Conservation (phyloP, 2,888 invertebrate genomes). For the Fissipunctia ypsillon region DNA sequence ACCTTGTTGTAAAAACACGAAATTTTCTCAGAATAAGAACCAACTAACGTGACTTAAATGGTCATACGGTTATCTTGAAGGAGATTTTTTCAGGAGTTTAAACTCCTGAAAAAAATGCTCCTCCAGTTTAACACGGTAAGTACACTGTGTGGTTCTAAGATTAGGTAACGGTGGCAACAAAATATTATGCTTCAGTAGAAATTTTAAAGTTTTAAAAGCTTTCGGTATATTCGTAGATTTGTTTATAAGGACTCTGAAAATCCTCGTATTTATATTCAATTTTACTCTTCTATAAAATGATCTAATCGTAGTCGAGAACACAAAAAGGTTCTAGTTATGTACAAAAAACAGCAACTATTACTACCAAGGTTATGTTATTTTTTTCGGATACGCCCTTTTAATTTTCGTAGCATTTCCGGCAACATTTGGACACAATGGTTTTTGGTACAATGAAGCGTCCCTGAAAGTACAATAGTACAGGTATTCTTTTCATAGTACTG, state of each 20-base stretch:
- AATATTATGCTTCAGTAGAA: background rate
- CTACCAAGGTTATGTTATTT: background rate
- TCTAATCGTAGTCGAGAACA: background rate
- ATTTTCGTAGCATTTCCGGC: constrained; percentile 42
- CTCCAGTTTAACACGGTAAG: background rate
- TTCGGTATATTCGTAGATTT: background rate
- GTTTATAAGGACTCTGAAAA: background rate
- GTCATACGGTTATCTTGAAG: background rate
- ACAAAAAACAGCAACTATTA: background rate
- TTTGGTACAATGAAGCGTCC: constrained; percentile 47
- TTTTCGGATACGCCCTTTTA: constrained; percentile 28
- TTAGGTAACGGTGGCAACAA: background rate
- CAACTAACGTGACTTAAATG: background rate
- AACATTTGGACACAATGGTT: constrained; percentile 40
- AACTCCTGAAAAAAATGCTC: no score
- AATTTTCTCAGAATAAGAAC: background rate
- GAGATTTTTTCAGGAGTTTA: no score
- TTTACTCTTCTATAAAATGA: background rate
- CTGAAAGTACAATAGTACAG: constrained; percentile 26
- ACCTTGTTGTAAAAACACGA: no score
- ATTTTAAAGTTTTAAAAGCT: background rate
- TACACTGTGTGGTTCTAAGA: background rate
- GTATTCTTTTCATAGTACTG: constrained; percentile 16
- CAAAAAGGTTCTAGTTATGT: background rate
- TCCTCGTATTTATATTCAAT: background rate